Percentiles rank a stretch among this genome's conserved stretches.
Conservation (phyloP, 2,797 vertebrate species). For the Heliangelus exortis region DNA sequence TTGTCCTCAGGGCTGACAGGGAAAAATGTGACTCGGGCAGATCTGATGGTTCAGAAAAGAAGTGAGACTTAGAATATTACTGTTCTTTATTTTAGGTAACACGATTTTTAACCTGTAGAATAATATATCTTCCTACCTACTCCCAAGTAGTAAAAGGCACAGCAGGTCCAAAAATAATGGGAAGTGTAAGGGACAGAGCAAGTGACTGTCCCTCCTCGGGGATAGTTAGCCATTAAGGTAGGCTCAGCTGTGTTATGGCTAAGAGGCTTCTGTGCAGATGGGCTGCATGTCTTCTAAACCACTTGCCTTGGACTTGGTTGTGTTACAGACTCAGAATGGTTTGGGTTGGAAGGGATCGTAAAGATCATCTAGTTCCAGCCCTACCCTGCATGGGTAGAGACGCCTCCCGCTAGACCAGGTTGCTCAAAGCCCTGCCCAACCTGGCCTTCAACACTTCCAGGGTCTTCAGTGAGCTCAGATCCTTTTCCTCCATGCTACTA, state of each 20-base stretch:
- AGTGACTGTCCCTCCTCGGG: background rate
- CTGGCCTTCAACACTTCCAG: no score
- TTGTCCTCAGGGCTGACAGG: background rate
- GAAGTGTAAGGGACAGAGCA: background rate
- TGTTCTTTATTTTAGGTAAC: background rate
- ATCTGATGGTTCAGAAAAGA: background rate
- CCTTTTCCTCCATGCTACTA: background rate
- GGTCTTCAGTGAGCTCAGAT: background rate
- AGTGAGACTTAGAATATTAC: background rate
- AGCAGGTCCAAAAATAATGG: background rate
- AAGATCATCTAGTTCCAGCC: no score
- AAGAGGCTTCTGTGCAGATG: background rate
- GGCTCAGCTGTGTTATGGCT: background rate
- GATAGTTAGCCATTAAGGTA: background rate
- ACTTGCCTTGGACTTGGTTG: background rate
- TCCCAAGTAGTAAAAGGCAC: background rate
- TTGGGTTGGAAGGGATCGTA: no score
- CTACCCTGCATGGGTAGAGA: no score
- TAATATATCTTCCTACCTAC: background rate
- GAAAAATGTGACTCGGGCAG: background rate
- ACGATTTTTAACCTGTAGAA: fast-evolving
- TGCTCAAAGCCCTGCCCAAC: no score
- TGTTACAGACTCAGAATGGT: no score
- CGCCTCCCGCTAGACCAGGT: no score
- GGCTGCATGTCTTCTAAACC: background rate